These are phyloP conservation scores for Diadumene lineata DNA, from an alignment of 92 coral and sea anemone genomes.

Conservation along the genomic window DNA sequence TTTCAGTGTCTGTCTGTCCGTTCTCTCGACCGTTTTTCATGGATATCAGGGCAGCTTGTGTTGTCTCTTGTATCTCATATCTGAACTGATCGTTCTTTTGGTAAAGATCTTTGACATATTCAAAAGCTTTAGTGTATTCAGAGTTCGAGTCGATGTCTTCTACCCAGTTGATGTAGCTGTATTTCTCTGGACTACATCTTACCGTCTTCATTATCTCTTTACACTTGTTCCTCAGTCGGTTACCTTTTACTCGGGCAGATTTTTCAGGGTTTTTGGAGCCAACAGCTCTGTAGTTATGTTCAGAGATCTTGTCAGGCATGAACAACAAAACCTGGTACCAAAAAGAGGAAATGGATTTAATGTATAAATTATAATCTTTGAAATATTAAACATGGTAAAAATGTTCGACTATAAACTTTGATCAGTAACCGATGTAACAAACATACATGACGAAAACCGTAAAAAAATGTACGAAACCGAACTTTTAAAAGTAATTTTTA, in stretches of 20 bases:
- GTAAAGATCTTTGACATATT: constrained; percentile 53
- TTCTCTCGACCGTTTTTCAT: constrained; percentile 65
- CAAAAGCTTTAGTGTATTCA: constrained; percentile 53
- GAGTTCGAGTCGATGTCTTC: constrained; percentile 70
- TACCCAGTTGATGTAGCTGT: constrained; percentile 60
- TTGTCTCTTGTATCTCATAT: constrained; percentile 49
- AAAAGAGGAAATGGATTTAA: neutral
- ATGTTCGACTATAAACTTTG: too few species aligned
- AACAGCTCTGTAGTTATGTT: constrained; percentile 41
- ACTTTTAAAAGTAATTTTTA: too few species aligned
- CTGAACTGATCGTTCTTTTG: constrained; percentile 62
- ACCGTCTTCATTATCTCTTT: constrained; percentile 47
- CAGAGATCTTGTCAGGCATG: constrained; percentile 66
- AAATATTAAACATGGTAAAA: too few species aligned
- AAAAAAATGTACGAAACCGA: too few species aligned
- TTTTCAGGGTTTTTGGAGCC: constrained; percentile 79
- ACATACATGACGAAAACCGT: too few species aligned
- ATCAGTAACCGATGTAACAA: too few species aligned
- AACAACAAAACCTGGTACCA: constrained; percentile 55
- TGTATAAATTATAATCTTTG: neutral
- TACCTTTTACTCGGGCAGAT: constrained; percentile 65
- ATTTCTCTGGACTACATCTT: constrained; percentile 29
- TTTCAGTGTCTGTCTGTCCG: constrained; percentile 3
- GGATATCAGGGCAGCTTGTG: constrained; percentile 60
- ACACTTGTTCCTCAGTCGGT: constrained; percentile 77